Base-by-base conservation (phyloP, 2,113 vertebrate species). In the Paedocypris sp. region DNA sequence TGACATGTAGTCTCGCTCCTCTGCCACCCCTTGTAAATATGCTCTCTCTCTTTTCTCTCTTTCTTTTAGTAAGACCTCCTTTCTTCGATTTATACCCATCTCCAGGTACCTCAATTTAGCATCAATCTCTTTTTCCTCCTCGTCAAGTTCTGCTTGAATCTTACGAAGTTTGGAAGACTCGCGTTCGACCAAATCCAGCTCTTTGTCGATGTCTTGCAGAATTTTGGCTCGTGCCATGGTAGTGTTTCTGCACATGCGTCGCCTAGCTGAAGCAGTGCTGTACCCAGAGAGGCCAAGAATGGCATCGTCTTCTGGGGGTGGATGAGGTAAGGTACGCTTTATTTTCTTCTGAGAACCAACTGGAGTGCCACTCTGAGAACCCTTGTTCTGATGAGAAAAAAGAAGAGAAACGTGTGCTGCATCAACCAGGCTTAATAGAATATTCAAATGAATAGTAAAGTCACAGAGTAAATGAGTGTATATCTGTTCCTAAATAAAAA, bases 51-150 rank as follows among this genome's bases (percentile, higher is more conserved):
- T 85, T 75, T 99, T 98, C 77, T 99, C 95, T 71, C 95, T 86
- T 71, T 99, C 95, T 72, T 99, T 96, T 42, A 99, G 76, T 28
- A 99, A 77, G n/a, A 87, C 95, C 65, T 99, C 95, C 79, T 99
- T 99, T 51, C 95, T 89, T 32, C 95, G 84, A 69, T 97, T 99
- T 76, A 99, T 99, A 65, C 95, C 95, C 95, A 99, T 95, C 82
- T 99, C 95, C 60, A 99, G 78, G 75, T 99, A 99, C 60, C 95
- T 87, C 53, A 99, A 71, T 51, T 98, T 99, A 65, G 95, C 95
- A 68, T 99, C 95, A 64, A 99, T 99, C 77, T 99, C 95, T 68
- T 98, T 99, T 74, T 99, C 95, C 61, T 99, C 95, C 74, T 99
- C 94, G 72, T 99, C 95, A 42, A 99, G 83, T 73, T 99, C 94